Conservation (phyloP, 2,113 vertebrate genomes). For the Rissa tridactyla region DNA sequence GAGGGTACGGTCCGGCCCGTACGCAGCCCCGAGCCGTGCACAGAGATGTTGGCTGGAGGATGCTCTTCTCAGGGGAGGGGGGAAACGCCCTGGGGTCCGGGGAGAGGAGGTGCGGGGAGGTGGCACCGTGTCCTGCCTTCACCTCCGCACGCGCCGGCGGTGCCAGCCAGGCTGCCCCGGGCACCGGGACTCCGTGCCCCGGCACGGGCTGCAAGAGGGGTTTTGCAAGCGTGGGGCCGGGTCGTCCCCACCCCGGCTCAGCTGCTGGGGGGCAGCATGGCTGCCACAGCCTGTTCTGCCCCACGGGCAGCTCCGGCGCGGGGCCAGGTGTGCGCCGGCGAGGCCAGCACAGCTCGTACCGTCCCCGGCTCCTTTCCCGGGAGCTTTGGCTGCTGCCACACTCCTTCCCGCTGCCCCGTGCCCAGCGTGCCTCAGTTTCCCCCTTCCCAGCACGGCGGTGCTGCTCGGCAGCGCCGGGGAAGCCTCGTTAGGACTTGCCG, state of each 20-base stretch:
- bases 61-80: neutral
- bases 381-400: neutral
- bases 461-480: neutral
- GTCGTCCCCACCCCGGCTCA: neutral
- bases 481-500: neutral
- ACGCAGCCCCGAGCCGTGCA: rapidly evolving
- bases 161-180: neutral
- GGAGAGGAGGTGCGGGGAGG: neutral
- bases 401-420: rapidly evolving
- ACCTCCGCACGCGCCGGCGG: neutral
- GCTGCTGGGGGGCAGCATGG: neutral
- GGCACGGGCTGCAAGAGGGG: neutral
- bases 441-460: neutral
- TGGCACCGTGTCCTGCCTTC: neutral
- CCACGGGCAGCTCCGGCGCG: rapidly evolving
- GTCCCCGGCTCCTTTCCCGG: rapidly evolving
- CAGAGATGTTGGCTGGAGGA: neutral
- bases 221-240: neutral
- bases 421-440: neutral
- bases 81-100: rapidly evolving
- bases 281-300: neutral
- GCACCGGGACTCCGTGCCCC: neutral
- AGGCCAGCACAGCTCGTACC: neutral
- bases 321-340: too few species aligned
- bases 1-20: neutral